Conservation (phyloP, 2,888 invertebrate species). For the Archips xylosteana region DNA sequence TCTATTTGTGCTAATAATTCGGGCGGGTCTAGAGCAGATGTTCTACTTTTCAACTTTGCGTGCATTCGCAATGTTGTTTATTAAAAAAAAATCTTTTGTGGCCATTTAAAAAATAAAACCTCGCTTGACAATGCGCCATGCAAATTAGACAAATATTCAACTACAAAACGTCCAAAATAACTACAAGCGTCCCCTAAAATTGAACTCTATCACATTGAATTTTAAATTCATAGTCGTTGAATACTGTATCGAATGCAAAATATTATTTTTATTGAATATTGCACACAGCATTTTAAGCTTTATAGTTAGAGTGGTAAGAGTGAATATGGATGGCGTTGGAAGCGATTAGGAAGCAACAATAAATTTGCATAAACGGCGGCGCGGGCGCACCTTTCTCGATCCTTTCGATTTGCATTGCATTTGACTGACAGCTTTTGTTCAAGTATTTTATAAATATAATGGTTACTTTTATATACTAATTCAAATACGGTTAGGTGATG, state of each 20-base stretch:
- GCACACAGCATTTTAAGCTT: conserved; percentile 51
- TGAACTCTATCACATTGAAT: not conserved
- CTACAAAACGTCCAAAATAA: conserved; percentile 52
- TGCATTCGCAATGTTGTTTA: conserved; percentile 78
- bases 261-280: conserved; percentile 37
- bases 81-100: conserved; percentile 83
- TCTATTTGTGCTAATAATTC: conserved; percentile 40
- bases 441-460: conserved; percentile 39
- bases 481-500: not conserved
- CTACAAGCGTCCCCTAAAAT: conserved; percentile 46
- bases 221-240: conserved; percentile 3
- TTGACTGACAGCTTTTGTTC: conserved; percentile 75
- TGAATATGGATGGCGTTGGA: conserved; percentile 45
- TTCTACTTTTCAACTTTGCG: conserved; percentile 73
- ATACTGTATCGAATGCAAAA: conserved; percentile 22
- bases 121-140: conserved; percentile 81
- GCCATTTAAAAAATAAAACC: conserved; percentile 82
- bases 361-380: conserved; percentile 79
- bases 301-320: conserved; percentile 49
- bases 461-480: conserved; percentile 23
- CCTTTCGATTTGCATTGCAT: conserved; percentile 70
- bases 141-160: conserved; percentile 73
- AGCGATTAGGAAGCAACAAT: conserved; percentile 50
- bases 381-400: conserved; percentile 78
- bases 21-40: conserved; percentile 73